Base-by-base conservation (phyloP, 2,888 invertebrate species). In the Microplitis manilae region DNA sequence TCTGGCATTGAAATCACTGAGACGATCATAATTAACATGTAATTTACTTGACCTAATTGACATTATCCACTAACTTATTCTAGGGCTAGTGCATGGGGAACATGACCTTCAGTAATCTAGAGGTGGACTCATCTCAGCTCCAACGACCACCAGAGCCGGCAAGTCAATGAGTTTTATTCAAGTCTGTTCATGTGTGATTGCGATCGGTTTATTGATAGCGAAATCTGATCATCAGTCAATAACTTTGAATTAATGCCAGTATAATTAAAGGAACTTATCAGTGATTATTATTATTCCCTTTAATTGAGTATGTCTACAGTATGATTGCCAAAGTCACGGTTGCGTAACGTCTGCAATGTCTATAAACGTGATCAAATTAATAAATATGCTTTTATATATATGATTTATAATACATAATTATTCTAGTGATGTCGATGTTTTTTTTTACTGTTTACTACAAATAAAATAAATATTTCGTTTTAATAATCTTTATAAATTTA, bases 1-100 rank as follows among this genome's bases (percentile, higher is more conserved):
- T 72, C 72, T 38, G 9, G 69, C 75, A 69, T 75, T 69, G 41
- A 75, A 75, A 40, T 75, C 75, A 62, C 75, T 69, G 8, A 15
- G 30, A n/a, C n/a, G 9, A 64, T 9, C 5, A 13, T 8, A 50
- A 50, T 50, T 50, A 50, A 50, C 9, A 50, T 50, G 50, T 13
- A 5, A 60, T 60, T 20, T 17, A 68, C 61, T 68, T 67, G 73
- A 73, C 65, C 71, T 50, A 38, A 17, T 20, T 73, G 8, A 65
- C 20, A 50, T 67, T 30, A 20, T 40, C 50, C 39, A 30, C 39
- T 17, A 20, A 15, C n/a, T 40, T 64, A 50, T 73, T 73, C 59
- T 41, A 73, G 73, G 67, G 73, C 13, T 73, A 65, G n/a, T 39
- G 67, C 20, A 41, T 20, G 40, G 73, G 59, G 41, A 73, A 8